These are phyloP conservation scores for Dendrolimus pini DNA, from an alignment of 2,888 invertebrate genomes.

Conservation along the genomic window DNA sequence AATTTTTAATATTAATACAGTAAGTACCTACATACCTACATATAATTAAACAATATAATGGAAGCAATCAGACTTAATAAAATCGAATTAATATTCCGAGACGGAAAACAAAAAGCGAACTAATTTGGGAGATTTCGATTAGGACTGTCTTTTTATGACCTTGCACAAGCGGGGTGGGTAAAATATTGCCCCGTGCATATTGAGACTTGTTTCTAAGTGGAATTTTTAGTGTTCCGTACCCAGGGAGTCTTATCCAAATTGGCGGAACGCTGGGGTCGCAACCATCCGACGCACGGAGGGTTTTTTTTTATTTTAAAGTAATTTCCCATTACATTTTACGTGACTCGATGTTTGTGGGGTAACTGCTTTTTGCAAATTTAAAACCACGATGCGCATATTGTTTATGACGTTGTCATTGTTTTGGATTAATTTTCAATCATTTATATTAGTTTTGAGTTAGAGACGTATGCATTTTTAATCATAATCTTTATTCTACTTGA, in stretches of 20 bases:
- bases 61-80: background rate
- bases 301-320: conserved; percentile 69
- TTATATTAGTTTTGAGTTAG: background rate
- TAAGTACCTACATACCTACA: too few species aligned
- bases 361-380: conserved; percentile 38
- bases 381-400: background rate
- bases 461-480: background rate
- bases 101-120: conserved; percentile 1
- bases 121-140: conserved; percentile 34
- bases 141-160: conserved; percentile 49
- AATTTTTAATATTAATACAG: too few species aligned
- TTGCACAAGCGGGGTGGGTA: conserved; percentile 34
- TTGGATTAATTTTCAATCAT: conserved; percentile 19
- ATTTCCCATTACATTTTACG: conserved; percentile 70
- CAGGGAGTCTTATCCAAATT: conserved; percentile 65
- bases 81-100: background rate
- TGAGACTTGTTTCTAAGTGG: conserved; percentile 57
- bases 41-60: background rate
- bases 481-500: background rate
- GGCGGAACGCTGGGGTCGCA: conserved; percentile 60
- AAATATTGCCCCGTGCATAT: conserved; percentile 49
- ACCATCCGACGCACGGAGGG: conserved; percentile 35
- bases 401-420: conserved; percentile 20
- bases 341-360: conserved; percentile 57
- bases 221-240: conserved; percentile 59